phyloP scores from a whole-genome alignment of 2,888 invertebrate species.

The Tuberolachnus salignus region DNA sequence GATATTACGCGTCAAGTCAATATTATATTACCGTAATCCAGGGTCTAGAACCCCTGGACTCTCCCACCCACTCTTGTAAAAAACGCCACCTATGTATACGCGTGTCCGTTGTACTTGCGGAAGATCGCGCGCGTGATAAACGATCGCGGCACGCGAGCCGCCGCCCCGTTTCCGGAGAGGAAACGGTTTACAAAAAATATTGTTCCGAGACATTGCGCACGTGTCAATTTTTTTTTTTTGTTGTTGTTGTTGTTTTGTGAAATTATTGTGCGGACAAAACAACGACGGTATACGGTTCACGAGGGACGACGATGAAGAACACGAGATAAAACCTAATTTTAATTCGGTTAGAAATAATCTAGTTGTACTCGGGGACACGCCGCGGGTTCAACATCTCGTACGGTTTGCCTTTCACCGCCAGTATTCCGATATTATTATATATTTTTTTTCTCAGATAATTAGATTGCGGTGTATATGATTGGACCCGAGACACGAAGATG shows the following conservation, averaged over 20 bases:
- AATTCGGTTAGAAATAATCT: not conserved
- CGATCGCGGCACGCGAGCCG: too few relatives aligned
- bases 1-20: too few relatives aligned
- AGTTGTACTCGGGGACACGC: not conserved
- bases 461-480: too few relatives aligned
- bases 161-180: not conserved
- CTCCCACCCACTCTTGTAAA: too few relatives aligned
- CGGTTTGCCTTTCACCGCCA: not conserved
- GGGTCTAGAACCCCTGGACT: too few relatives aligned
- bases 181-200: not conserved
- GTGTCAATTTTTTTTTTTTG: not conserved
- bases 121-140: too few relatives aligned
- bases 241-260: not conserved
- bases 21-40: too few relatives aligned
- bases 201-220: constrained; percentile 20
- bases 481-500: too few relatives aligned
- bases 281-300: not conserved
- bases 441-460: too few relatives aligned
- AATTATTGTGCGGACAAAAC: not conserved
- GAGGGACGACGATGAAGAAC: not conserved
- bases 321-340: not conserved
- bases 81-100: too few relatives aligned
- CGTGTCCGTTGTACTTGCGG: not conserved
- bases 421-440: too few relatives aligned
- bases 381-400: not conserved